A percentile compares a stretch with the other conserved stretches of the same genome.
These are phyloP conservation scores for Cetoscarus ocellatus DNA, from an alignment of 2,797 vertebrate genomes.

Conservation along the genomic window DNA sequence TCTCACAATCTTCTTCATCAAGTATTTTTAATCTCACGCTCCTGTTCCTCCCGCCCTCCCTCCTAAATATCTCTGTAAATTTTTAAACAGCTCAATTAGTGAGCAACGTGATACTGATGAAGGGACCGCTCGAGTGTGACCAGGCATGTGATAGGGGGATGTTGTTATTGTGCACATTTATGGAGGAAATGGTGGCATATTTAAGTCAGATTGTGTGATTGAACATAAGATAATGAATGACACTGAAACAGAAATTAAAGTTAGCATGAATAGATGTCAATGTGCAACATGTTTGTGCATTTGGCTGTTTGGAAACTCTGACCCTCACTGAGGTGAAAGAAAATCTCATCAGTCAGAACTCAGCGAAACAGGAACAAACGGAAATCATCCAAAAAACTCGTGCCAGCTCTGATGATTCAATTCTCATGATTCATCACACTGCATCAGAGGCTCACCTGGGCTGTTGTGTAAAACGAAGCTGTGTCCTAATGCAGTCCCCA, in stretches of 20 bases:
- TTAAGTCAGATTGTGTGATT: background rate
- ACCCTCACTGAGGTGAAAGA: background rate
- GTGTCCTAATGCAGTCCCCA: background rate
- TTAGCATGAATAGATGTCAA: background rate
- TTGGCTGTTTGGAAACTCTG: background rate
- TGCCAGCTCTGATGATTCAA: no score
- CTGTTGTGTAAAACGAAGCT: background rate
- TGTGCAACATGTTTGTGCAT: background rate
- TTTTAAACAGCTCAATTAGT: constrained; percentile 78
- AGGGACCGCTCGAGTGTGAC: constrained; percentile 37
- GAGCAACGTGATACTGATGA: constrained; percentile 68
- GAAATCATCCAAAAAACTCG: background rate
- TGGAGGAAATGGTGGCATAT: background rate
- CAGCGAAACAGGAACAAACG: background rate
- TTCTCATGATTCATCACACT: background rate
- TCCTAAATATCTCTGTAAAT: constrained; percentile 55
- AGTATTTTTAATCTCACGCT: constrained; percentile 10
- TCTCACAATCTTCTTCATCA: background rate
- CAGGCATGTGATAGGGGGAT: background rate
- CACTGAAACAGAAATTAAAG: background rate
- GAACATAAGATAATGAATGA: background rate
- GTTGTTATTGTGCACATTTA: constrained; percentile 3
- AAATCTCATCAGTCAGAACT: background rate
- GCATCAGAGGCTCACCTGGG: background rate
- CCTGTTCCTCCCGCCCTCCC: background rate